Evolutionary conservation across 2,797 vertebrate species (phyloP).

Genomic region (Ciconia nigra): DNA sequence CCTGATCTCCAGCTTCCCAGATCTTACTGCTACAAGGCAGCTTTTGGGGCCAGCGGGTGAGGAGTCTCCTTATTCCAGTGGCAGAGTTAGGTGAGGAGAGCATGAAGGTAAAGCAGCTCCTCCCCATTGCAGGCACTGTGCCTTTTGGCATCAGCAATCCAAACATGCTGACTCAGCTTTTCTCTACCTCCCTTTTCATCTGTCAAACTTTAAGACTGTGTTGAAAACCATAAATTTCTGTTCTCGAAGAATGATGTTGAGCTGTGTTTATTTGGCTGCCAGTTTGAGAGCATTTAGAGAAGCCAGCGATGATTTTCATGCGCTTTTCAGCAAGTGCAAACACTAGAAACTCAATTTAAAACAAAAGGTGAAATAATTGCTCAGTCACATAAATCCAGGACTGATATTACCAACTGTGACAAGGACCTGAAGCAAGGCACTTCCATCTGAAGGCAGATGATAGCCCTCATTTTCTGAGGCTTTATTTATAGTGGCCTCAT

Average conservation of each 20-base stretch:
- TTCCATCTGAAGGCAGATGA: neutral
- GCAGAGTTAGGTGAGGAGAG: neutral
- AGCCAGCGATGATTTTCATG: neutral
- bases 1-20: neutral
- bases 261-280: conserved; percentile 4
- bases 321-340: neutral
- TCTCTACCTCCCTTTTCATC: neutral
- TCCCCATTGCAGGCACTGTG: neutral
- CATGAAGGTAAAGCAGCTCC: neutral
- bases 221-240: neutral
- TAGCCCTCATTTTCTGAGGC: neutral
- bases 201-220: neutral
- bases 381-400: neutral
- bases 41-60: neutral
- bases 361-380: neutral
- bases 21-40: neutral
- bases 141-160: neutral
- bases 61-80: neutral
- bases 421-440: neutral
- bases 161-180: conserved; percentile 23
- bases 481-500: neutral
- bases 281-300: neutral
- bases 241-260: neutral
- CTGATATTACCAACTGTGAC: neutral
- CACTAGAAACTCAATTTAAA: neutral